Evolutionary conservation across 1,140 invertebrate species (phyloP), one percentile per base, ranked within the genome.

Genomic region (Drosophila parvula): DNA sequence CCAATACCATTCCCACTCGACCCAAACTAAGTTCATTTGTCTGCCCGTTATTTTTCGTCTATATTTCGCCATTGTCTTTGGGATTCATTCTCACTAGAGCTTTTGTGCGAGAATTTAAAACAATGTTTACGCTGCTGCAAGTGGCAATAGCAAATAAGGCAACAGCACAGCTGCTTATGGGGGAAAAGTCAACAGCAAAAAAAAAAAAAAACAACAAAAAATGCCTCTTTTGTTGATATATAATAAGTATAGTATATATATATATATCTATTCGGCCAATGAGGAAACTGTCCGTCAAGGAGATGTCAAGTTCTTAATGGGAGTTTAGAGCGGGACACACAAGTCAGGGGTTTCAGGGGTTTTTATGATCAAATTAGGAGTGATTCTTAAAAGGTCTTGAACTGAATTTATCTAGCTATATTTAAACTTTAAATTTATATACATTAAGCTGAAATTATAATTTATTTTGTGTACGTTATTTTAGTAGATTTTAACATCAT

Each of bases 51-150:
- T 77, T 78, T 76, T 36, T 76, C 61, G 50, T 75, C 41, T 65
- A 53, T 65, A 53, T 75, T 60, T 47, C 30, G 60, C 30, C 57
- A 74, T 74, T 79, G 61, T 64, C 57, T 80, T 73, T 64, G 55
- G 47, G 41, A 61, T 48, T 68, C 62, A 68, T 88, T 85, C 79
- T 69, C 78, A 64, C 65, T 40, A 56, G 18, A 60, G 78, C 81
- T 62, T 76, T 44, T 67, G 56, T 47, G 44, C 53, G 53, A 18
- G 65, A 84, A 84, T 83, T 83, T 84, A 84, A 83, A 84, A 83
- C 73, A 83, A 83, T 83, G 79, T 84, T 83, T 83, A 77, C 65
- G 70, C 75, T 84, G 81, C 76, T 84, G 81, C 76, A 83, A 74
- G 51, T 14, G 58, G 55, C 53, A 78, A 65, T 41, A 41, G 44